Percentiles rank a stretch among this genome's conserved stretches.
phyloP scores from a whole-genome alignment of 2,113 vertebrate species.

The Macrotis lagotis region DNA sequence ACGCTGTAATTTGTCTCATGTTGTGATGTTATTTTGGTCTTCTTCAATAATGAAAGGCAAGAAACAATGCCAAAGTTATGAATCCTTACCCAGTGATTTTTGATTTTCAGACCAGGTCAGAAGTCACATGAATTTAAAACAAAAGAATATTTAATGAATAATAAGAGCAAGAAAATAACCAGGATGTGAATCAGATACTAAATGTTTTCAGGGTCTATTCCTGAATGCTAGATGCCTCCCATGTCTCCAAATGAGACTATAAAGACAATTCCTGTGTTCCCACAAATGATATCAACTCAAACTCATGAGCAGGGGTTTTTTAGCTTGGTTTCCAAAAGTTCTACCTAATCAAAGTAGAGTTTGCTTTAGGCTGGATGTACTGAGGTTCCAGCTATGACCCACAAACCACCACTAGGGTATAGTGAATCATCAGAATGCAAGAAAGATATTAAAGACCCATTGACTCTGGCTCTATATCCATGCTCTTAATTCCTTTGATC shows the following conservation, averaged over 20 bases:
- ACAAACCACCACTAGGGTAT: background rate
- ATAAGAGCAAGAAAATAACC: background rate
- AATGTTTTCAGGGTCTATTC: background rate
- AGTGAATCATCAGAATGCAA: background rate
- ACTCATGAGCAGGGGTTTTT: background rate
- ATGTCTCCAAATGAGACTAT: background rate
- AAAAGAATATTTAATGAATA: background rate
- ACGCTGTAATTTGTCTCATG: no score
- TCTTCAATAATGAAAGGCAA: no score
- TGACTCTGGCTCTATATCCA: background rate
- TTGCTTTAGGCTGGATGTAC: background rate
- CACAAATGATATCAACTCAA: background rate
- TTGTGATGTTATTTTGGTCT: no score
- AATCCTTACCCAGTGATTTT: background rate
- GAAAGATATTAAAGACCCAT: background rate
- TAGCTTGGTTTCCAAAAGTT: background rate
- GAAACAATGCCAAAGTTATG: background rate
- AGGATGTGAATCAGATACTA: background rate
- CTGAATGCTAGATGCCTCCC: background rate
- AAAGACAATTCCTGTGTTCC: background rate
- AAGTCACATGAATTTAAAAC: background rate
- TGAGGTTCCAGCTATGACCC: background rate
- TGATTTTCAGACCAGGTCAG: background rate
- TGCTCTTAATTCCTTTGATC: background rate
- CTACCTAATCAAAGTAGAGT: background rate